Percentiles rank a stretch among this genome's conserved stretches.
These are phyloP conservation scores for Heliocidaris tuberculata DNA, from an alignment of 35 echinoderm and acorn worm genomes.

Conservation along the genomic window DNA sequence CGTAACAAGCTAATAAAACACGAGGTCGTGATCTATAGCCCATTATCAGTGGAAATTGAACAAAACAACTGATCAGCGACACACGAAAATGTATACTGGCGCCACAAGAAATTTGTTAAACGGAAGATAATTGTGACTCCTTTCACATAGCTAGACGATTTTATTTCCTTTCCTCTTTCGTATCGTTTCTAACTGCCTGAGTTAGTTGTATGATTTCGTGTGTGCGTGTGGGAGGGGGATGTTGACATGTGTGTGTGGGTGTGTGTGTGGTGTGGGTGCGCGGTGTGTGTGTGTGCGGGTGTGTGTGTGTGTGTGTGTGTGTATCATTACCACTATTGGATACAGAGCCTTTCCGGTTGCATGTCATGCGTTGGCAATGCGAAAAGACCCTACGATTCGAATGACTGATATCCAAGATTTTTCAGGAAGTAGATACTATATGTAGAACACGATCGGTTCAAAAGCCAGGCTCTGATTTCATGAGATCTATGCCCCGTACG, in stretches of 20 bases:
- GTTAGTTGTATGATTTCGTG: neutral
- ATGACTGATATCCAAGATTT: neutral
- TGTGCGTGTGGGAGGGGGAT: neutral
- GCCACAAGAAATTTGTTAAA: neutral
- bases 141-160: neutral
- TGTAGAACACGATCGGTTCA: neutral
- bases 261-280: neutral
- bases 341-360: no score
- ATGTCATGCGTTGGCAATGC: no score
- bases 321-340: neutral
- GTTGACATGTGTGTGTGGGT: neutral
- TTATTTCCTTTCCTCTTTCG: neutral
- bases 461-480: neutral
- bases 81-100: neutral
- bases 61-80: neutral
- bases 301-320: neutral
- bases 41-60: neutral
- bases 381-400: neutral
- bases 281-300: neutral
- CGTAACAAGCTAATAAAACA: no score
- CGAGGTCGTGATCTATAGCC: neutral
- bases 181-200: neutral
- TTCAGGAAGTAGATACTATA: neutral
- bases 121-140: neutral
- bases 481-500: neutral